Evolutionary conservation across 2,888 invertebrate species (phyloP).

Genomic region (Heteromurus nitidus): DNA sequence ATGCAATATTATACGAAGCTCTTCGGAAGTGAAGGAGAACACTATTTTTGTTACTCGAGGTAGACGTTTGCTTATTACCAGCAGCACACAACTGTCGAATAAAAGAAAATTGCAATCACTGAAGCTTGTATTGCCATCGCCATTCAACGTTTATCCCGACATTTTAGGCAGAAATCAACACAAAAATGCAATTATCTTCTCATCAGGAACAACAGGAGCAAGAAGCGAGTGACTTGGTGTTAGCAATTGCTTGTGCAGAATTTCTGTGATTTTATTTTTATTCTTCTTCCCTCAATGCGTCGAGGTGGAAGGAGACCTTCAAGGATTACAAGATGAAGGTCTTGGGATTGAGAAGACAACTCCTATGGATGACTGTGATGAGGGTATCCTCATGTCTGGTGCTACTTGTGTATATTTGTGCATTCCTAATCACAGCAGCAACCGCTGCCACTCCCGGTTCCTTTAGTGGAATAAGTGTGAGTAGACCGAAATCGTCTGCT

Average conservation of each 20-base stretch:
- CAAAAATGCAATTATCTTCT: conserved; percentile 16
- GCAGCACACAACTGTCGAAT: too few relatives aligned
- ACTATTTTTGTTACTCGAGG: too few relatives aligned
- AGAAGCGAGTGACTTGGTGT: background rate
- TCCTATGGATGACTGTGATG: conserved; percentile 65
- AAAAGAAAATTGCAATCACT: background rate
- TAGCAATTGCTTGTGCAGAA: background rate
- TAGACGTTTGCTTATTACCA: too few relatives aligned
- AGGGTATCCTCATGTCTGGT: conserved; percentile 65
- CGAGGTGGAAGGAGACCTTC: conserved; percentile 31
- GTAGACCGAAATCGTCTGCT: conserved; percentile 54
- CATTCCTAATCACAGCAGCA: conserved; percentile 41
- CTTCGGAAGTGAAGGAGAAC: too few relatives aligned
- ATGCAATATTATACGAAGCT: too few relatives aligned
- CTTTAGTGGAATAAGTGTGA: conserved; percentile 48
- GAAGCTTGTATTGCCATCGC: background rate
- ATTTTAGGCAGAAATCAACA: background rate
- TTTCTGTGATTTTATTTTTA: conserved; percentile 28
- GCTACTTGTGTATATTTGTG: conserved; percentile 63
- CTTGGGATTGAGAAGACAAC: conserved; percentile 39
- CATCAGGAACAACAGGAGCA: background rate
- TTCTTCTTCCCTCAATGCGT: conserved; percentile 39
- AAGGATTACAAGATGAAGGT: conserved; percentile 56
- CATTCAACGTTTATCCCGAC: background rate
- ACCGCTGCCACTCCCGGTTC: conserved; percentile 44